phyloP scores from a whole-genome alignment of 2,888 invertebrate species.

The Oscheius sp. region DNA sequence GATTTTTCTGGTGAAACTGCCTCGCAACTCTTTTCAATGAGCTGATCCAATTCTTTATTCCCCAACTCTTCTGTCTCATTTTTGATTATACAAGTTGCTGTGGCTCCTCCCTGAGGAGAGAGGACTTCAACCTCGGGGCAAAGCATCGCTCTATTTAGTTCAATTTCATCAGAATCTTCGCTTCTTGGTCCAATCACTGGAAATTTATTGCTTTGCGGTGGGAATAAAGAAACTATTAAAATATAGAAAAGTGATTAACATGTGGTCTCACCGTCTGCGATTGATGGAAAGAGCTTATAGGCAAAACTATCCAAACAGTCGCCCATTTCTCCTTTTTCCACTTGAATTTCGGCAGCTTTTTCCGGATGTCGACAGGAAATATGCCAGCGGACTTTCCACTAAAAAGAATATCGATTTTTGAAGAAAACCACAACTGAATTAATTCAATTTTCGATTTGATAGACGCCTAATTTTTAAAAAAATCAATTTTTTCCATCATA shows the following conservation, averaged over 20 bases:
- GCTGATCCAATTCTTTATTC: no score
- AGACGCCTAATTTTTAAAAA: no score
- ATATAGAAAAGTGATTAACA: background rate
- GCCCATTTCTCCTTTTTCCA: background rate
- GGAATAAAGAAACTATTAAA: background rate
- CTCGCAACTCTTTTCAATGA: no score
- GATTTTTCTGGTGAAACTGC: no score
- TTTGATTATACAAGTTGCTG: no score
- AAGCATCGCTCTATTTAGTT: background rate
- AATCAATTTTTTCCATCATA: no score
- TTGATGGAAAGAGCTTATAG: slow-evolving; percentile 27
- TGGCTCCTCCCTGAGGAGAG: no score
- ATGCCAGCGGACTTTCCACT: slow-evolving; percentile 32
- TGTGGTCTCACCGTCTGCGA: background rate
- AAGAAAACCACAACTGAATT: background rate
- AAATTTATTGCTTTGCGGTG: background rate
- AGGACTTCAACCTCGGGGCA: no score
- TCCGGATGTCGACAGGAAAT: slow-evolving; percentile 9
- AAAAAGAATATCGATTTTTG: background rate
- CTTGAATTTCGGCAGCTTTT: slow-evolving; percentile 1
- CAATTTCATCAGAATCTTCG: background rate
- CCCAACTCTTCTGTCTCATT: no score
- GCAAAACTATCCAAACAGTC: background rate
- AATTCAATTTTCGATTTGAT: background rate
- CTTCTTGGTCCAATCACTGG: background rate